Base-by-base conservation (phyloP, 1,140 invertebrate species). In the Drosophila virilis region DNA sequence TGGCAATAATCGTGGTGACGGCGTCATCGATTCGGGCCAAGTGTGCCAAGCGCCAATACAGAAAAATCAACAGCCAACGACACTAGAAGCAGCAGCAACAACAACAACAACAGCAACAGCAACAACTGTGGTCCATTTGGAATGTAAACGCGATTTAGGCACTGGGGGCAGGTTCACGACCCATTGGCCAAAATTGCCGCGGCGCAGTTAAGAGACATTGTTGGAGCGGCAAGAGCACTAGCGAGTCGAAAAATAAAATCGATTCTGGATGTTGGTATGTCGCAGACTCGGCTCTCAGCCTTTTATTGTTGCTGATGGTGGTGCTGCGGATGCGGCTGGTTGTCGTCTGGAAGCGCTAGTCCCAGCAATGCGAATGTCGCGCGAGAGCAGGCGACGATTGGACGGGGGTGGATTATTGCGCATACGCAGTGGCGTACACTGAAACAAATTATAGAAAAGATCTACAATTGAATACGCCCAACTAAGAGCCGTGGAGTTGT, bases 121-220 rank as follows among this genome's bases (percentile, higher is more conserved):
- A 66, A 80, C 51, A 66, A 67, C 58, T 64, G 61, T 68, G 59
- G 83, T 76, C 82, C 78, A 76, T 78, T 86, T 78, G 71, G 75
- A 68, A 81, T 76, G 77, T 62, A 64, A 67, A 50, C 71, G 64
- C 76, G 84, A 74, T 51, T 77, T 79, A 72, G 79, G 73, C 78
- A 69, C 79, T 84, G 71, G 38, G 80, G 59, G 73, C 68, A 84
- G 84, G 80, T 88, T 84, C 84, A 89, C 84, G 84, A 89, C 84
- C 84, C 77, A 77, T 46, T 70, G 68, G 64, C 79, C 33, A 52
- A 72, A 78, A 68, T 65, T 74, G 77, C 69, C 70, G 66, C 67
- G 81, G 73, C 77, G 74, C 61, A 75, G 67, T 65, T 74, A 69
- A 76, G 78, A 80, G 75, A 28, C 59, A 33, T 22, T 37, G 22